These are phyloP conservation scores for Furcifer pardalis DNA, from an alignment of 2,797 vertebrate genomes.

Conservation along the genomic window DNA sequence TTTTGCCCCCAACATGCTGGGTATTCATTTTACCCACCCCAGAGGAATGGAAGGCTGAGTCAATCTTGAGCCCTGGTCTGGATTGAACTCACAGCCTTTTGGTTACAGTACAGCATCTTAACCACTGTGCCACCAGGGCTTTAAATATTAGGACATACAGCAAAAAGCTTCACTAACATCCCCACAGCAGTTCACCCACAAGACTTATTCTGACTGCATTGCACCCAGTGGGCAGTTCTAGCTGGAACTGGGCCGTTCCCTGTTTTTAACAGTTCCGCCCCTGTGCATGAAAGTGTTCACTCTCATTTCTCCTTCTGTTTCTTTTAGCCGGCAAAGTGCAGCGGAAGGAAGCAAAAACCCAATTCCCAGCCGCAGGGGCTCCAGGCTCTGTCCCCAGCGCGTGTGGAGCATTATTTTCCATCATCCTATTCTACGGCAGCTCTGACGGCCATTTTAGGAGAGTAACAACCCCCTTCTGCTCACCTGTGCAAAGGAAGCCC, in stretches of 20 bases:
- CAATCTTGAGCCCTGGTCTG: too few relatives aligned
- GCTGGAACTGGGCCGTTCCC: not conserved
- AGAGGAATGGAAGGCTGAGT: too few relatives aligned
- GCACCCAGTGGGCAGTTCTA: not conserved
- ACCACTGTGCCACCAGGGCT: too few relatives aligned
- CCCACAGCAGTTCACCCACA: too few relatives aligned
- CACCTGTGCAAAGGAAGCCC: not conserved
- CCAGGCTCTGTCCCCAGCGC: fast-evolving
- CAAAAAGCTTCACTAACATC: too few relatives aligned
- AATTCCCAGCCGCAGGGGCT: not conserved
- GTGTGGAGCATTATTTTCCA: not conserved
- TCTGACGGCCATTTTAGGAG: not conserved
- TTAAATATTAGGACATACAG: too few relatives aligned
- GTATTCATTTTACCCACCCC: too few relatives aligned
- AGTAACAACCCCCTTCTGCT: fast-evolving
- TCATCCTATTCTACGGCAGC: not conserved
- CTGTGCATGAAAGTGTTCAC: not conserved
- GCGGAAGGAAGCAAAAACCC: not conserved
- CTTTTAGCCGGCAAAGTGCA: not conserved
- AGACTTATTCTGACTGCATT: not conserved
- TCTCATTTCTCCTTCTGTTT: not conserved
- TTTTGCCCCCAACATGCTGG: too few relatives aligned
- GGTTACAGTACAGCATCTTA: too few relatives aligned
- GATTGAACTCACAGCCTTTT: too few relatives aligned
- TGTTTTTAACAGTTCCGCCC: not conserved